Conservation (phyloP, 2,888 invertebrate genomes). For the Microplitis deprimator region DNA sequence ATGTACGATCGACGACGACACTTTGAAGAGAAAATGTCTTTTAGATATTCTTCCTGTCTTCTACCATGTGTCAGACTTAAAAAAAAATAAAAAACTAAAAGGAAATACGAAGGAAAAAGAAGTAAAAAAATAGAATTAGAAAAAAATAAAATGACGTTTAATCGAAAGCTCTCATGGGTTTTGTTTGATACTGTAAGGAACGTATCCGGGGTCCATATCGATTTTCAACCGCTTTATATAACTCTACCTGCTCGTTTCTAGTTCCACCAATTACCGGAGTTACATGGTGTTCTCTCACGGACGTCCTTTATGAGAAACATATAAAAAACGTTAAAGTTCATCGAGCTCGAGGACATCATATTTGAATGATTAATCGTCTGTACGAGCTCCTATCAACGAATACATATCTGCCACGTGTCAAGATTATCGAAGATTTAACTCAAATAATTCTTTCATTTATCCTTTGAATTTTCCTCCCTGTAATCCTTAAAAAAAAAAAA, state of each 20-base stretch:
- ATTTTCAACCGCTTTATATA: background rate
- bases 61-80: background rate
- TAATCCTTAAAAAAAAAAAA: background rate
- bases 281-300: slow-evolving; percentile 4
- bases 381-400: background rate
- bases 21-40: slow-evolving; percentile 9
- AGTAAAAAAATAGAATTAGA: slow-evolving; percentile 6
- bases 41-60: background rate
- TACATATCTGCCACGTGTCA: background rate
- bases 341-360: background rate
- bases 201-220: slow-evolving; percentile 6
- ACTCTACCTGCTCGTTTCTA: background rate
- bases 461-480: background rate
- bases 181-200: slow-evolving; percentile 5
- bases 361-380: background rate
- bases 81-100: background rate
- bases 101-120: background rate
- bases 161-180: slow-evolving; percentile 25
- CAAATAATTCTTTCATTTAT: background rate
- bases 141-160: slow-evolving; percentile 11
- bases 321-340: background rate
- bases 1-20: slow-evolving; percentile 20
- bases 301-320: background rate
- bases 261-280: slow-evolving; percentile 15
- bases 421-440: background rate